phyloP scores from a whole-genome alignment of 2,797 vertebrate genomes.

The Bovichtus diacanthus region DNA sequence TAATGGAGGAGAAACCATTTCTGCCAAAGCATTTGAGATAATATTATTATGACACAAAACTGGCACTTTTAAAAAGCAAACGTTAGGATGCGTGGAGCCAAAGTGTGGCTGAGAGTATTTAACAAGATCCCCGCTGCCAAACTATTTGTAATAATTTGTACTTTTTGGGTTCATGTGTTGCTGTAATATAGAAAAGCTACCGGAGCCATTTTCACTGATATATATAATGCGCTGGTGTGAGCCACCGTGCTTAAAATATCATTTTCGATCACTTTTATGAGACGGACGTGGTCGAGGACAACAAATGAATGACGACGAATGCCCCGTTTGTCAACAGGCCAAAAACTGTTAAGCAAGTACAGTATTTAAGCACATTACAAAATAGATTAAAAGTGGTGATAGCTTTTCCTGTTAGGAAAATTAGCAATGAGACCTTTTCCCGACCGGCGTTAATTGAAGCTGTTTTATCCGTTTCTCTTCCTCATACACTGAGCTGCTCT shows the following conservation, averaged over 20 bases:
- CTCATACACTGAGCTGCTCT: slow-evolving; percentile 3
- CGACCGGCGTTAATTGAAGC: slow-evolving; percentile 10
- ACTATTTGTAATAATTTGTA: background rate
- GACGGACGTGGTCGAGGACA: slow-evolving; percentile 21
- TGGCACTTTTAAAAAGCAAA: slow-evolving; percentile 27
- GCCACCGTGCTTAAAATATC: background rate
- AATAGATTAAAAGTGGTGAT: slow-evolving; percentile 18
- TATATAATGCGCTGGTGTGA: background rate
- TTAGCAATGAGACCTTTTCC: slow-evolving; percentile 16
- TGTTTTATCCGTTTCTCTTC: slow-evolving; percentile 5
- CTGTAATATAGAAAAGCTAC: background rate
- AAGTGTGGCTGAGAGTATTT: slow-evolving; percentile 12
- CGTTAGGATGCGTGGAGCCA: slow-evolving; percentile 3
- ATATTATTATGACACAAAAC: slow-evolving; percentile 28
- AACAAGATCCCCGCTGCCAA: slow-evolving; percentile 18
- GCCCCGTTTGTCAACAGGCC: slow-evolving; percentile 19
- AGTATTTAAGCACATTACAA: slow-evolving; percentile 9
- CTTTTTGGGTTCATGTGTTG: background rate
- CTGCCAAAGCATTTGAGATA: slow-evolving; percentile 39
- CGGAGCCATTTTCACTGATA: background rate
- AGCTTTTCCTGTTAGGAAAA: slow-evolving; percentile 19
- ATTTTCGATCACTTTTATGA: slow-evolving; percentile 25
- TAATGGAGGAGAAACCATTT: slow-evolving; percentile 39
- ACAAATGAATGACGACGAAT: slow-evolving; percentile 30
- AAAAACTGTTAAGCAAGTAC: slow-evolving; percentile 2